Evolutionary conservation across 2,113 vertebrate species (phyloP).

Genomic region (Python bivittatus): DNA sequence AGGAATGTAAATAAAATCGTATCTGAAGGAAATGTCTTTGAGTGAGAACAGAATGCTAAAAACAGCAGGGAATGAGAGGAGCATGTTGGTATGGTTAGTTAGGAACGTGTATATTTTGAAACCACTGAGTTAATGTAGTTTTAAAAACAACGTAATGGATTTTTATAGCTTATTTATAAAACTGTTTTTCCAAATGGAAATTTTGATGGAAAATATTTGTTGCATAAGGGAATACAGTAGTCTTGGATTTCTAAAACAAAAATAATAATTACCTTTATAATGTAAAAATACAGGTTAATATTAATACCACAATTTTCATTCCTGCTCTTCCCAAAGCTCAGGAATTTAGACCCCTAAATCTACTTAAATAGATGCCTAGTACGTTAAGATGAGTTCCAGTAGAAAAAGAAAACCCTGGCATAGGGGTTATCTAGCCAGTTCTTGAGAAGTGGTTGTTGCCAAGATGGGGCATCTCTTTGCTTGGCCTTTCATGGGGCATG

Average conservation of each 20-base stretch:
- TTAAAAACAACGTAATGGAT: not conserved
- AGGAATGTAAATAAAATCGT: not conserved
- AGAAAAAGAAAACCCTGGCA: no score
- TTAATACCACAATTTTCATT: not conserved
- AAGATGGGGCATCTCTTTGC: no score
- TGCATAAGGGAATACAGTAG: not conserved
- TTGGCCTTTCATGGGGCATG: no score
- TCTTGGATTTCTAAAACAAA: not conserved
- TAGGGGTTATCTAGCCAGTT: no score
- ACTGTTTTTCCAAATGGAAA: constrained; percentile 12
- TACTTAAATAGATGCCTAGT: not conserved
- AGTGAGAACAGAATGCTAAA: not conserved
- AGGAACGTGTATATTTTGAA: not conserved
- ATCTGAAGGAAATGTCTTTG: constrained; percentile 5
- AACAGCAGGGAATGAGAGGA: not conserved
- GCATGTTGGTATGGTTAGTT: not conserved
- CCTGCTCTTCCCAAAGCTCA: no score
- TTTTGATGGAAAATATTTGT: not conserved
- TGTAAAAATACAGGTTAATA: not conserved
- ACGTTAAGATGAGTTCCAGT: not conserved
- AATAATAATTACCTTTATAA: not conserved
- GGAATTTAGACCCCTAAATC: not conserved
- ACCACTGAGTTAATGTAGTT: not conserved
- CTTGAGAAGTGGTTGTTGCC: no score
- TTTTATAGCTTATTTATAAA: constrained; percentile 1